Conservation (phyloP, 2,888 invertebrate species). For the Congeria kusceri region DNA sequence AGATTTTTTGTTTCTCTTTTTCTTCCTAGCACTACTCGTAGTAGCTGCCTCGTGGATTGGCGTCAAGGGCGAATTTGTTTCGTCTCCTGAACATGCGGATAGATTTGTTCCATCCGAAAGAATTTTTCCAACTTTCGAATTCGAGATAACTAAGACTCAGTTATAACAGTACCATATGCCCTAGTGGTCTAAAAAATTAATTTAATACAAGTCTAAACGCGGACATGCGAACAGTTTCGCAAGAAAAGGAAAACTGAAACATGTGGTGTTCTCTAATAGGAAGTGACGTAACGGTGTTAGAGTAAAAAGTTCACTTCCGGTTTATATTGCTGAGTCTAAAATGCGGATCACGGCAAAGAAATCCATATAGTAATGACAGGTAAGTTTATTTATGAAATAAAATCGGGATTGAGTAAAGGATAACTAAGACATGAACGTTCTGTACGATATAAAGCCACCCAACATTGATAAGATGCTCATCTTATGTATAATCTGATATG, state of each 20-base stretch:
- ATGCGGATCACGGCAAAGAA: neutral
- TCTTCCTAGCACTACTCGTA: neutral
- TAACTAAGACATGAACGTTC: too few relatives aligned
- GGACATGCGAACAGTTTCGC: conserved; percentile 1
- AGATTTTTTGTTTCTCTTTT: neutral
- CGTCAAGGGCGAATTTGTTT: neutral
- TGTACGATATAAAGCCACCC: too few relatives aligned
- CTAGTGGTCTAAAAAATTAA: neutral
- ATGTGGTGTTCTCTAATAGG: neutral
- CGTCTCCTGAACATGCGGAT: neutral
- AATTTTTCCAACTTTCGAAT: neutral
- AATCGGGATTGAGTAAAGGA: too few relatives aligned
- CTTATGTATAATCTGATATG: too few relatives aligned
- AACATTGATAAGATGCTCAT: too few relatives aligned
- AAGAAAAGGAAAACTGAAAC: neutral
- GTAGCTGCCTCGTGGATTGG: neutral
- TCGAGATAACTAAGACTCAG: neutral
- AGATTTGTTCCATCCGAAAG: neutral
- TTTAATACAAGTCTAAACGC: neutral
- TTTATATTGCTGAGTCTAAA: neutral
- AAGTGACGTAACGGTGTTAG: neutral
- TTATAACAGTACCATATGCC: neutral
- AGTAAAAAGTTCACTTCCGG: neutral
- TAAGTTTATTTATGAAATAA: conserved; percentile 3
- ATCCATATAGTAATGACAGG: neutral